Base-by-base conservation (phyloP, 2,113 vertebrate genomes). In the Symphodus melops region DNA sequence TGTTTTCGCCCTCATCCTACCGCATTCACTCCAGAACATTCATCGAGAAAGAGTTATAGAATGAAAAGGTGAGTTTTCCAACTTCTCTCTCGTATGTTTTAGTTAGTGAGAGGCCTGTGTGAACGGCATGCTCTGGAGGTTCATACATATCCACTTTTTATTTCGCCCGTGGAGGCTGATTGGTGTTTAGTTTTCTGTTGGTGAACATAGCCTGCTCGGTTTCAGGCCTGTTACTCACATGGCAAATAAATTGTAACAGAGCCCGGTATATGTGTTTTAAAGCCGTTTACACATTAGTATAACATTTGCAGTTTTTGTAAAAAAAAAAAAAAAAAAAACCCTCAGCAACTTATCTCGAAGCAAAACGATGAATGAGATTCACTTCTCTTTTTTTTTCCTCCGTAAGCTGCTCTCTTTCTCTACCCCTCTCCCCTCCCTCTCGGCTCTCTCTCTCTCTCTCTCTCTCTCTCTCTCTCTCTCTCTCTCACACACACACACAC, bases 31-130 rank as follows among this genome's bases (percentile, higher is more conserved):
- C 90, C 93, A 83, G 87, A 81, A 92, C 91, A 83, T 91, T 90
- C 89, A 85, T 78, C 91, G 86, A 91, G 88, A 92, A 90, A 90
- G 70, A 91, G 79, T 87, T 88, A 79, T 89, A 94, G 83, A 87
- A 89, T 87, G 86, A 84, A 93, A 95, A 92, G 96, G 96, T 97
- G 95, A 97, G 96, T 96, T 93, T 88, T 86, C 76, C 63, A 67
- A 64, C 75, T 85, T 85, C 21, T 84, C 60, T 48, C 20, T 78
- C 33, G 54, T 75, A 19, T 74, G 53, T 66, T 53, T 57, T 52
- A 41, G 48, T 36, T 12, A 25, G 25, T 9, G 39, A 8, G 4
- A 25, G 66, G 59, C 55, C 67, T 28, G 53, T 58, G 72, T 58
- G 65, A 41, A 14, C 51, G 48, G 67, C 60, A 68, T 75, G 44